Evolutionary conservation across 2,113 vertebrate genomes (phyloP).

Genomic region (Symphodus melops): DNA sequence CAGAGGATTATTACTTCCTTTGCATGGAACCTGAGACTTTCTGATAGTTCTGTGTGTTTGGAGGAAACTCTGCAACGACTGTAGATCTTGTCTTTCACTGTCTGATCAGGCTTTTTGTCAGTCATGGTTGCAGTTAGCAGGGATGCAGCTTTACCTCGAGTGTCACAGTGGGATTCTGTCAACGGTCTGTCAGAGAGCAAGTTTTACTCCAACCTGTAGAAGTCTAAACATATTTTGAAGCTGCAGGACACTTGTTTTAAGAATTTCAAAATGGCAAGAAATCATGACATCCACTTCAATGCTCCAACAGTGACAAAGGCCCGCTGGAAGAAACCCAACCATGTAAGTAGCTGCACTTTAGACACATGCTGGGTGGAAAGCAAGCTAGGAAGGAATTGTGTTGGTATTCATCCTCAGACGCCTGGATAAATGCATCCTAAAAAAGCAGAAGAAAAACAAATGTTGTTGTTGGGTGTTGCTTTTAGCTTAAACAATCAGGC

Average conservation of each 20-base stretch:
- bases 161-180: conserved; percentile 31
- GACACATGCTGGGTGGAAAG: conserved; percentile 13
- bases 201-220: conserved; percentile 36
- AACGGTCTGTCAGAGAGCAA: conserved; percentile 7
- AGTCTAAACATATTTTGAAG: conserved; percentile 28
- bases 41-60: conserved; percentile 36
- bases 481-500: no score
- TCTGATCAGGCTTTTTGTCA: conserved; percentile 30
- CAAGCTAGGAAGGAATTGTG: background rate
- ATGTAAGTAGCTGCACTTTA: conserved; percentile 68
- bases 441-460: background rate
- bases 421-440: background rate
- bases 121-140: conserved; percentile 21
- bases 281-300: conserved; percentile 14
- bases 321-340: conserved; percentile 60
- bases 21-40: conserved; percentile 44
- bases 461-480: no score
- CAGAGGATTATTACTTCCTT: conserved; percentile 21
- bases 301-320: conserved; percentile 51
- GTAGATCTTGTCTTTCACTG: conserved; percentile 28
- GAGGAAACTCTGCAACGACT: conserved; percentile 16
- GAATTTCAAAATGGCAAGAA: conserved; percentile 59
- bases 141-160: conserved; percentile 26
- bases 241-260: conserved; percentile 20
- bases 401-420: background rate